phyloP scores from a whole-genome alignment of 2,888 invertebrate genomes.

The Agrochola macilenta region DNA sequence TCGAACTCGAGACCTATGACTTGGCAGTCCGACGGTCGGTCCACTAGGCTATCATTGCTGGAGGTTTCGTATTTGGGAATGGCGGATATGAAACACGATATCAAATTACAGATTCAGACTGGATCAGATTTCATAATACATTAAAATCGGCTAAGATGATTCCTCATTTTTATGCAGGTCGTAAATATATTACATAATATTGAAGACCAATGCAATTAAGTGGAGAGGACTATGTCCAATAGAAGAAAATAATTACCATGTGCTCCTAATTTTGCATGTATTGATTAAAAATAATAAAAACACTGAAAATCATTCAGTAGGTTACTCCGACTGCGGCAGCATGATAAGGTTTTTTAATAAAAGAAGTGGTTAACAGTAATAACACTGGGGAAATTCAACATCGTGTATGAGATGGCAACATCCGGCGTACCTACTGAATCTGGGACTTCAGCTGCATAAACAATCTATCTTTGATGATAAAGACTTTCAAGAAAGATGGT shows the following conservation, averaged over 20 bases:
- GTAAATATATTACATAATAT: no score
- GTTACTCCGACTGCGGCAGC: conserved; percentile 12
- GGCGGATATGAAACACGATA: not conserved
- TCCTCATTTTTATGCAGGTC: not conserved
- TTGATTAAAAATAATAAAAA: conserved; percentile 20
- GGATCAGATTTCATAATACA: not conserved
- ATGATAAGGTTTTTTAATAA: conserved; percentile 50
- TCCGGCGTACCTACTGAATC: conserved; percentile 24
- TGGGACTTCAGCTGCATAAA: not conserved
- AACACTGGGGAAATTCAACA: conserved; percentile 37
- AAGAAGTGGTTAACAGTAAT: conserved; percentile 34
- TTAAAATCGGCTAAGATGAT: not conserved
- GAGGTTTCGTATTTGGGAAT: not conserved
- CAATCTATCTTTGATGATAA: not conserved
- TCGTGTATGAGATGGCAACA: conserved; percentile 20
- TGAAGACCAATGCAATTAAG: not conserved
- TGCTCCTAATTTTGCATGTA: not conserved
- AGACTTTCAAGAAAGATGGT: not conserved
- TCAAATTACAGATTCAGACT: not conserved
- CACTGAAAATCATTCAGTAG: conserved; percentile 14
- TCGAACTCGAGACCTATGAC: no score
- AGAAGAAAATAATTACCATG: not conserved
- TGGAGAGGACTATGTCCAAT: no score
- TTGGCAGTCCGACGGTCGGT: no score
- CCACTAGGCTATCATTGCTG: no score